These are phyloP conservation scores for Leucozona laternaria DNA, from an alignment of 2,888 invertebrate species.

Conservation along the genomic window DNA sequence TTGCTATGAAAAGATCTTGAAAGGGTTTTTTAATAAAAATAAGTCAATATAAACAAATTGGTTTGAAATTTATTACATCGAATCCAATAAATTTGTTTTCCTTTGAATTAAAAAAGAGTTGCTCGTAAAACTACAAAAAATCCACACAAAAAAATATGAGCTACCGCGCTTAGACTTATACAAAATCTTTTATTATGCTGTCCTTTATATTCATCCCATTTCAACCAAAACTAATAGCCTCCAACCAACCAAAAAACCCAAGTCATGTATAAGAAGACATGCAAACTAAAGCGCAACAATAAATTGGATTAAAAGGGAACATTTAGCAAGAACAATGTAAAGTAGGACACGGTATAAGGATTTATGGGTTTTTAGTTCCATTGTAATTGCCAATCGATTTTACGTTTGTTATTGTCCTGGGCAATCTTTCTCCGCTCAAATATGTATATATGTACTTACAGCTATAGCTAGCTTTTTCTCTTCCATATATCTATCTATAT, in stretches of 20 bases:
- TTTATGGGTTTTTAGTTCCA: constrained; percentile 78
- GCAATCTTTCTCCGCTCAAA: constrained; percentile 50
- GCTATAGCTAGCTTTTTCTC: constrained; percentile 11
- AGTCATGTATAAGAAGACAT: constrained; percentile 70
- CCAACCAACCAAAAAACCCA: constrained; percentile 49
- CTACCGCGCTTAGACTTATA: constrained; percentile 32
- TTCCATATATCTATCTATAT: constrained; percentile 10
- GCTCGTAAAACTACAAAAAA: constrained; percentile 28
- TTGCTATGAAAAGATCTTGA: background rate
- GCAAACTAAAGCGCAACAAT: constrained; percentile 76
- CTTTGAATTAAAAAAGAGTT: constrained; percentile 47
- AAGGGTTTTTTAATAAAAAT: background rate
- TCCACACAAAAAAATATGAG: constrained; percentile 49
- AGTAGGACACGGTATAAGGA: constrained; percentile 77
- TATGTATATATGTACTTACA: background rate
- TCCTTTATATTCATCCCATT: constrained; percentile 29
- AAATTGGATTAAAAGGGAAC: constrained; percentile 77
- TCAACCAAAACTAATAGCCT: constrained; percentile 49
- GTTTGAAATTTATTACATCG: background rate
- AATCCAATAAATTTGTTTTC: constrained; percentile 28
- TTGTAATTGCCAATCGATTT: constrained; percentile 78
- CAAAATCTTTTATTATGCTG: constrained; percentile 20
- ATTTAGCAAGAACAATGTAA: constrained; percentile 77
- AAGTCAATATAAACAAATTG: background rate
- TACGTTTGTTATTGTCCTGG: constrained; percentile 76